Base-by-base conservation (phyloP, 1,140 invertebrate species). In the Paralvinella palmiformis region DNA sequence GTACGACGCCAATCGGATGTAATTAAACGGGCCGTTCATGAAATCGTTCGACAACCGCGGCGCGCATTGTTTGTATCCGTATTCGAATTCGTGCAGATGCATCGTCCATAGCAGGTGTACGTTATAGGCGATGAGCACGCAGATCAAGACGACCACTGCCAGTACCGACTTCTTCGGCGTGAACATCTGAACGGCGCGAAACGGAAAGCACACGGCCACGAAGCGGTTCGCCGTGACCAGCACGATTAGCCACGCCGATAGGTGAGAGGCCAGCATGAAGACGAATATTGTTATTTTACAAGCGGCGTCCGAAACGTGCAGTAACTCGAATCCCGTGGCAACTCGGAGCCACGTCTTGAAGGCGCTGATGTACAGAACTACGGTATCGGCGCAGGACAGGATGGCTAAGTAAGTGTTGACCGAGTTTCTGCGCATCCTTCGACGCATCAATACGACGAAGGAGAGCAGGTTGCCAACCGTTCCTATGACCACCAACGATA, bases 301-400 rank as follows among this genome's bases (percentile, higher is more conserved):
- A 15, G 27, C 31, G n/a, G 36, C 13, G 24, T 41, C 32, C 2
- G 24, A 33, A 17, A 27, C 24, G 29, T 36, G 33, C 31, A 63
- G 52, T 13, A 63, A 36, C 33, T 63, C 62, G 27, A 63, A 56
- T 15, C 53, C 62, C 7, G 50, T 56, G 2, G 57, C 27, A 36
- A 56, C 35, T 6, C 71, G 67, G 20, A 80, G 62, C 77, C 77
- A 80, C 3, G 73, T 78, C 56, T 79, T 76, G 36, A 78, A 70
- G 22, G 71, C 75, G 64, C 76, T 78, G 15, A 74, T 62, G 48
- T 73, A 72, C 6, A 80, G 66, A 4, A 79, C 73, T 0, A 71
- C 50, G 24, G 74, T 77, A 65, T 80, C 79, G 7, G 72, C 74
- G 15, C 77, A 65, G 0, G 79, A 76, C 27, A 80, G 68, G 3